Evolutionary conservation across 2,888 invertebrate species (phyloP).

Genomic region (Gastrophysa polygoni): DNA sequence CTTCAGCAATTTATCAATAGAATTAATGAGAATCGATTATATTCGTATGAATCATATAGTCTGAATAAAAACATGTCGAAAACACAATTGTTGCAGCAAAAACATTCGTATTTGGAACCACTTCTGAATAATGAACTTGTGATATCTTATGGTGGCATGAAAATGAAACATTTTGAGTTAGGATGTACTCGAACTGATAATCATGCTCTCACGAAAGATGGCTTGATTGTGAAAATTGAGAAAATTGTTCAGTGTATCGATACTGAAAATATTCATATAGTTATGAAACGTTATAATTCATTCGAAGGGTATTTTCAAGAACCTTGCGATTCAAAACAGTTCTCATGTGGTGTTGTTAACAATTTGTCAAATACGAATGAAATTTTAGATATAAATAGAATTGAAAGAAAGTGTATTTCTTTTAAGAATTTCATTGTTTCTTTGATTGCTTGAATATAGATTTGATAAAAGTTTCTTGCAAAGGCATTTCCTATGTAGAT

Average conservation of each 20-base stretch:
- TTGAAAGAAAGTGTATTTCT: no score
- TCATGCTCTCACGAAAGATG: background rate
- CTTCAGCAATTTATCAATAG: conserved; percentile 1
- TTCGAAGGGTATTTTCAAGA: background rate
- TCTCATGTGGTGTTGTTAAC: background rate
- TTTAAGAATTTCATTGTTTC: no score
- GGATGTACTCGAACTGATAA: background rate
- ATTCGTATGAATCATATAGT: background rate
- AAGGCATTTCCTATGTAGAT: no score
- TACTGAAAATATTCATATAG: background rate
- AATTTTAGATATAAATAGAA: background rate
- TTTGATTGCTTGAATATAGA: no score
- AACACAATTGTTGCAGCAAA: background rate
- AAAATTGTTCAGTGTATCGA: background rate
- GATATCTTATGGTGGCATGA: background rate
- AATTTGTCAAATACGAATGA: background rate
- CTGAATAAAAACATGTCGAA: background rate
- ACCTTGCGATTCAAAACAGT: background rate
- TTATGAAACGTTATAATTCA: background rate
- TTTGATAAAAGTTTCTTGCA: no score
- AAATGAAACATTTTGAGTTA: background rate
- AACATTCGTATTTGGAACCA: background rate
- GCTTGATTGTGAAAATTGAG: conserved; percentile 2
- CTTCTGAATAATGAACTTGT: background rate
- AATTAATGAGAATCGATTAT: background rate